Evolutionary conservation across 2,113 vertebrate genomes (phyloP).

Genomic region (Elaphurus davidianus): DNA sequence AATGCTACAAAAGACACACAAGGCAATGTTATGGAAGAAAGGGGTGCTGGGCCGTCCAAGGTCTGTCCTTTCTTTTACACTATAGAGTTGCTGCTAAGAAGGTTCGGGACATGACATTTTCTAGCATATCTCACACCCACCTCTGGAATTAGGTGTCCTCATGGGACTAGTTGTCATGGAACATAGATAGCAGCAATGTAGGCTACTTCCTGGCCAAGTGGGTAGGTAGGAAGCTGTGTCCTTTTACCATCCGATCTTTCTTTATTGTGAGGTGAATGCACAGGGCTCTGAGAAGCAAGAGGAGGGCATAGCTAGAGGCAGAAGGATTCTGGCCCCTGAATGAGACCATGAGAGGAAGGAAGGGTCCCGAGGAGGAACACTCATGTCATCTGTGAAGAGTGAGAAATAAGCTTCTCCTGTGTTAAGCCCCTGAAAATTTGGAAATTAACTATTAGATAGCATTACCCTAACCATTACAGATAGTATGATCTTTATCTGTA

Average conservation of each 20-base stretch:
- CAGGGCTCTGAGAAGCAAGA: background rate
- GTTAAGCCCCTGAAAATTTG: background rate
- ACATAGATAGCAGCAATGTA: background rate
- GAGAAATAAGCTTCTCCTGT: background rate
- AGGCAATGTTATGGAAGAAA: background rate
- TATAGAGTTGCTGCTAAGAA: background rate
- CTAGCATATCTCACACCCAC: background rate
- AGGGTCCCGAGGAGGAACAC: background rate
- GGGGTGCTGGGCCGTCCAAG: background rate
- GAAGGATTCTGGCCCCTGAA: background rate
- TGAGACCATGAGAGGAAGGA: background rate
- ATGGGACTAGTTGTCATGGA: background rate
- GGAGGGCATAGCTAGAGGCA: background rate
- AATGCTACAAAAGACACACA: background rate
- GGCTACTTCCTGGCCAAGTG: background rate
- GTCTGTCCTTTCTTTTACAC: background rate
- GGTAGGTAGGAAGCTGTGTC: accelerated
- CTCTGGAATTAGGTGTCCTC: background rate
- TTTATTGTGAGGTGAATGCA: background rate
- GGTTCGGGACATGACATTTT: background rate
- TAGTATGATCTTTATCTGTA: background rate
- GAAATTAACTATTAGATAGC: background rate
- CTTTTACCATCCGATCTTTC: background rate
- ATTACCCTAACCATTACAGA: background rate
- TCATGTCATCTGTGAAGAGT: background rate